phyloP scores from a whole-genome alignment of 2,113 vertebrate species.

The Atractosteus spatula region DNA sequence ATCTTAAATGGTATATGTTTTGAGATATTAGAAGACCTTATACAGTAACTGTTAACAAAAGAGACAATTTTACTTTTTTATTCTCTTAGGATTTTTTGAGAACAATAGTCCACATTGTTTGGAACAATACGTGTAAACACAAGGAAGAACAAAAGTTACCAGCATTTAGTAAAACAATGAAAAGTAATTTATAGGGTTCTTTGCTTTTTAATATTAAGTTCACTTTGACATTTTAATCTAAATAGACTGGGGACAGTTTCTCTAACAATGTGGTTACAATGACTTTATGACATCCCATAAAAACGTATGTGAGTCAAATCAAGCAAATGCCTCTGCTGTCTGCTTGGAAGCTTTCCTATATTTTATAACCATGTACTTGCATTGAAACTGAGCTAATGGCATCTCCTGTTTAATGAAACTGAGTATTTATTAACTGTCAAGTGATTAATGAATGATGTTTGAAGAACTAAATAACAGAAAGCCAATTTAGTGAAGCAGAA shows the following conservation, averaged over 20 bases:
- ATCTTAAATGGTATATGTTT: too few species aligned
- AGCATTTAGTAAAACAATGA: too few species aligned
- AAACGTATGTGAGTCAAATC: conserved; percentile 1
- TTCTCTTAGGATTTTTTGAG: too few species aligned
- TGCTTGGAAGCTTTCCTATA: conserved; percentile 27
- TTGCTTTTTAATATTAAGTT: not conserved
- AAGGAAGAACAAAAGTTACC: too few species aligned
- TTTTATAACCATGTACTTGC: conserved; percentile 24
- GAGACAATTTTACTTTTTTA: too few species aligned
- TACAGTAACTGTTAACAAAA: too few species aligned
- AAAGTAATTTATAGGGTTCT: too few species aligned
- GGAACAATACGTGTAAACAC: too few species aligned
- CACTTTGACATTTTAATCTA: not conserved
- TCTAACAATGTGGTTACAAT: not conserved
- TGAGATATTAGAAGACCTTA: too few species aligned
- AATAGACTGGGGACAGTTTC: not conserved
- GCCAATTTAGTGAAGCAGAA: conserved; percentile 43
- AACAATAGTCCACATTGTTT: too few species aligned
- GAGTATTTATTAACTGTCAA: conserved; percentile 43
- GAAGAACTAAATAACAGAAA: conserved; percentile 49
- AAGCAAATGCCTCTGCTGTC: conserved; percentile 5
- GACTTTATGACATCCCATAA: not conserved
- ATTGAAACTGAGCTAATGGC: conserved; percentile 30
- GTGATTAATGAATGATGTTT: conserved; percentile 54
- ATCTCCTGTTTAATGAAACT: conserved; percentile 47